Base-by-base conservation (phyloP, 1,140 invertebrate genomes). In the Drosophila prosaltans region DNA sequence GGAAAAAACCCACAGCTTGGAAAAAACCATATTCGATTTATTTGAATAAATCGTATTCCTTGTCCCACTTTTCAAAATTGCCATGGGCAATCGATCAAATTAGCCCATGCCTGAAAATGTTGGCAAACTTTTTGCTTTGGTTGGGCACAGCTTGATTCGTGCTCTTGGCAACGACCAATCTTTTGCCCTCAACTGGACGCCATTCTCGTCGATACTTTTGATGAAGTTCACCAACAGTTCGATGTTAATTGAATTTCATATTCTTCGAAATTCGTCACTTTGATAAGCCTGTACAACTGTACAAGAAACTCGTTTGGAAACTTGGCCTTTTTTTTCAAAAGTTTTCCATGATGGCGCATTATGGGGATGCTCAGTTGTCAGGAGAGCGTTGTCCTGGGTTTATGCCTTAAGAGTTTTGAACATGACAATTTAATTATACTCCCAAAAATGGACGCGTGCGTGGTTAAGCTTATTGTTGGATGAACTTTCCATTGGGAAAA, bases 231-330 rank as follows among this genome's bases (percentile, higher is more conserved):
- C 36, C 62, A 72, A 65, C 69, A 63, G 77, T 69, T 73, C 69
- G 61, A 73, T 79, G 74, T 79, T 77, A 79, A 79, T 79, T 79
- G 76, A 79, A 79, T 79, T 79, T 73, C 69, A 77, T 73, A 62
- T 79, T 69, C 74, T 73, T 73, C 58, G 74, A 69, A 77, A 69
- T 66, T 73, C 72, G 70, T 63, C 74, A 72, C 74, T 79, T 77
- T 79, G 64, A 72, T 76, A 58, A 71, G 73, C 76, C 65, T 75
- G 16, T 16, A 16, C 65, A 57, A 55, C 9, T 68, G 76, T n/a
- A 43, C 69, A 68, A 59, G 58, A 59, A 79, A 69, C 74, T 69
- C 65, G 74, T 64, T 66, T 57, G 32, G 66, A 69, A 79, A 73
- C 32, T 79, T 77, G 43, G 41, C 11, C 51, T 24, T 36, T 55